Evolutionary conservation across 2,113 vertebrate species (phyloP).

Genomic region (Acanthisitta chloris): DNA sequence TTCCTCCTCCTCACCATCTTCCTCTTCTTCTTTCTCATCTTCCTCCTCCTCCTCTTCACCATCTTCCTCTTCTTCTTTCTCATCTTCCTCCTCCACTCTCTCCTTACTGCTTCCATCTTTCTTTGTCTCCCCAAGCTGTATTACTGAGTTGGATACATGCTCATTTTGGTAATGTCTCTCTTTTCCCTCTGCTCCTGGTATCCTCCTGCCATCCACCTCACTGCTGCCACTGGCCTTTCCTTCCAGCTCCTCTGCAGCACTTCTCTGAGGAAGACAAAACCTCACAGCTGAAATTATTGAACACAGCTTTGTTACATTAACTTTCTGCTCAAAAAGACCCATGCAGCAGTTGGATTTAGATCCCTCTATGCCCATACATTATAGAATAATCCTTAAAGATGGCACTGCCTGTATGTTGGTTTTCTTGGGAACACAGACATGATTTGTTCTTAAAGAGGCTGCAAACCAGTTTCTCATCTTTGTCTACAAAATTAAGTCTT

Average conservation of each 20-base stretch:
- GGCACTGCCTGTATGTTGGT: not conserved
- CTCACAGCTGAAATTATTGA: slow-evolving; percentile 24
- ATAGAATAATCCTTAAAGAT: not conserved
- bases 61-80: not conserved
- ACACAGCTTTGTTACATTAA: not conserved
- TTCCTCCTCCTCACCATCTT: not conserved
- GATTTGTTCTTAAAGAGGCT: not conserved
- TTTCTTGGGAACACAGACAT: not conserved
- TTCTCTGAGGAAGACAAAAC: slow-evolving; percentile 67
- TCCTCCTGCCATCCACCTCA: rapidly evolving
- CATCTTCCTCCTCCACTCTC: not conserved
- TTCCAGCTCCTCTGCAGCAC: not conserved
- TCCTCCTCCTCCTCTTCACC: not conserved
- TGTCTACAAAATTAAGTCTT: not conserved
- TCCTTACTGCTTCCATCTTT: slow-evolving; percentile 53
- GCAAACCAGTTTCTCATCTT: not conserved
- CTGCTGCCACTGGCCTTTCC: not conserved
- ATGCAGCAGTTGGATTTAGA: rapidly evolving
- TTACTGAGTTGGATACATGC: slow-evolving; percentile 26
- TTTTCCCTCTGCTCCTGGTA: not conserved
- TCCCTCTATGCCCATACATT: not conserved
- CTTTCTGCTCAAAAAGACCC: not conserved
- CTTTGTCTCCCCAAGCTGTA: not conserved
- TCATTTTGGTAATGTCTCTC: slow-evolving; percentile 58
- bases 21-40: not conserved